Evolutionary conservation across 2,797 vertebrate species (phyloP).

Genomic region (Periophthalmus magnuspinnatus): DNA sequence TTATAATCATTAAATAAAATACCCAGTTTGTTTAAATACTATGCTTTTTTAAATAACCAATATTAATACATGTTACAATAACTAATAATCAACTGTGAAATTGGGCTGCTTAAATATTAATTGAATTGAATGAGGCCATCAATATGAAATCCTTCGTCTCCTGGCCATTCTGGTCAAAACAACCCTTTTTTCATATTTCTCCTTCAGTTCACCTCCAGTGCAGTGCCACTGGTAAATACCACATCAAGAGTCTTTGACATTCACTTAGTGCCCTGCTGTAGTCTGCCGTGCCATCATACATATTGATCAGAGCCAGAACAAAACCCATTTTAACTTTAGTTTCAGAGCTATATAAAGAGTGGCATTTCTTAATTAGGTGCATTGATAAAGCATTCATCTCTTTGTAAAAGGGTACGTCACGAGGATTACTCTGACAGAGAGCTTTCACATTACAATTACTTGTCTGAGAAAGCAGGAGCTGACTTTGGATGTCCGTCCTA

Average conservation of each 20-base stretch:
- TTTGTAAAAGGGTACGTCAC: constrained; percentile 70
- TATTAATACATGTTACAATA: no score
- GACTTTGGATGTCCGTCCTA: constrained; percentile 28
- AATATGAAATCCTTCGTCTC: constrained; percentile 19
- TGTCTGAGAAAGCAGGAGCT: constrained; percentile 42
- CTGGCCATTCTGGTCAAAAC: neutral
- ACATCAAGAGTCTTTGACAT: constrained; percentile 50
- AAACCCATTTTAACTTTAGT: constrained; percentile 74
- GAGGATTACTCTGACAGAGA: constrained; percentile 58
- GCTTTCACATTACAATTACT: constrained; percentile 61
- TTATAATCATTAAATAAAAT: no score
- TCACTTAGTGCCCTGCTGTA: constrained; percentile 46
- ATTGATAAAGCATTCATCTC: constrained; percentile 84
- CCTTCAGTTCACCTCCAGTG: constrained; percentile 43
- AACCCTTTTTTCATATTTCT: constrained; percentile 32
- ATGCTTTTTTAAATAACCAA: no score
- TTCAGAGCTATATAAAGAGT: constrained; percentile 65
- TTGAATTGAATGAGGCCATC: neutral
- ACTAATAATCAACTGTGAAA: neutral
- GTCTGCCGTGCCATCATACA: constrained; percentile 53
- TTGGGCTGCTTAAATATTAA: neutral
- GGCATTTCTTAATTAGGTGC: constrained; percentile 78
- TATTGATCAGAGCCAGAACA: constrained; percentile 71
- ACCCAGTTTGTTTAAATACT: no score
- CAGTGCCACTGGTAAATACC: constrained; percentile 46